Evolutionary conservation across 92 coral and sea anemone genomes (phyloP).

Genomic region (Epizoanthus rinbou): DNA sequence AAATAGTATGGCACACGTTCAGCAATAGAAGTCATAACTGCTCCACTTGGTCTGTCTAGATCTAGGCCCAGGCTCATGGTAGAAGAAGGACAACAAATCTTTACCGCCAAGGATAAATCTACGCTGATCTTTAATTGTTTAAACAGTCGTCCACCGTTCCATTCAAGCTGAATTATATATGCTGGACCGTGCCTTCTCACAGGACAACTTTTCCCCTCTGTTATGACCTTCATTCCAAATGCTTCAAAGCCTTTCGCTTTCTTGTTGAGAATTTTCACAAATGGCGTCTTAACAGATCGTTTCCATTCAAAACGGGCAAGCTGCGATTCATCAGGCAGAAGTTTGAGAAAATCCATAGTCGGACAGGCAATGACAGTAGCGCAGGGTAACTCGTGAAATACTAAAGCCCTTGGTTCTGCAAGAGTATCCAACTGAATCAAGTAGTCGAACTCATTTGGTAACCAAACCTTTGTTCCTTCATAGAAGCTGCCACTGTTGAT

Average conservation of each 20-base stretch:
- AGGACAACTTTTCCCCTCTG: background rate
- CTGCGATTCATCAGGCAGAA: no score
- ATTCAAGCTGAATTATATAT: slow-evolving; percentile 14
- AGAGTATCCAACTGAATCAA: background rate
- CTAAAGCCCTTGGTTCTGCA: background rate
- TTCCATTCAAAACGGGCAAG: background rate
- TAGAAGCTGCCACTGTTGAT: slow-evolving; percentile 23
- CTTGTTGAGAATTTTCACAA: background rate
- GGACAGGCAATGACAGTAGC: background rate
- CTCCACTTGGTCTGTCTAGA: background rate
- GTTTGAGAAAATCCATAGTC: background rate
- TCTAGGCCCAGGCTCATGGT: background rate
- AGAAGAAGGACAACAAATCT: slow-evolving; percentile 13
- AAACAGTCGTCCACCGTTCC: slow-evolving; percentile 32
- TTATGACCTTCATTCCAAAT: slow-evolving; percentile 34
- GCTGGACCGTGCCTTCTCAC: slow-evolving; percentile 40
- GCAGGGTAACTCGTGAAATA: background rate
- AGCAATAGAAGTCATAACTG: background rate
- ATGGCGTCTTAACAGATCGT: slow-evolving; percentile 25
- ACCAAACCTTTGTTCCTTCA: slow-evolving; percentile 9
- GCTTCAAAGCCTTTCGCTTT: slow-evolving; percentile 39
- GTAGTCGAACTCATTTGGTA: slow-evolving; percentile 6
- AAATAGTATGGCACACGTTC: slow-evolving; percentile 11
- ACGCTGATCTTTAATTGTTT: slow-evolving; percentile 33
- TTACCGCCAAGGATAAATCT: slow-evolving; percentile 48